A percentile compares a stretch with the other conserved stretches of the same genome.
Conservation (phyloP, 2,797 vertebrate genomes). For the Danionella dracula region DNA sequence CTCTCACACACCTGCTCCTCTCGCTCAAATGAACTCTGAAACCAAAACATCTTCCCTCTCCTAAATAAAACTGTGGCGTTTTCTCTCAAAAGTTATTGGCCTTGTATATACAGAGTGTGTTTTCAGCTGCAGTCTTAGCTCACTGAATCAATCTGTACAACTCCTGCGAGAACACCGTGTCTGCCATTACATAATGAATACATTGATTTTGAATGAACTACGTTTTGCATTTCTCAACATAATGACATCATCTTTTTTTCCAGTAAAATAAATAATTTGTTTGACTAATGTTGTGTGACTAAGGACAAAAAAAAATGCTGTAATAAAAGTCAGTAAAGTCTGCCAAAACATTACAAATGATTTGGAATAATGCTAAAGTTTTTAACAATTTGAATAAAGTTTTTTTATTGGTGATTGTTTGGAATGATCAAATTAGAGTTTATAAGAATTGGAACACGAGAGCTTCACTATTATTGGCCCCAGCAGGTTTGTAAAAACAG, state of each 20-base stretch:
- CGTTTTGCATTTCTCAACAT: neutral
- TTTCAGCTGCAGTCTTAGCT: conserved; percentile 35
- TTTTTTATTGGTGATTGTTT: neutral
- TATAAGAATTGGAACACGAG: neutral
- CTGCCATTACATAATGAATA: neutral
- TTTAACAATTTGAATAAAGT: neutral
- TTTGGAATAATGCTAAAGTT: too few relatives aligned
- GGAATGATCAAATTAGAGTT: too few relatives aligned
- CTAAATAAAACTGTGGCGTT: conserved; percentile 7
- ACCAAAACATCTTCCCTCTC: neutral
- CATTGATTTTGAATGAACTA: neutral
- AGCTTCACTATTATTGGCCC: conserved; percentile 24
- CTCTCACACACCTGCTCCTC: conserved; percentile 35
- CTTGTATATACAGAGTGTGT: conserved; percentile 20
- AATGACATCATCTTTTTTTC: too few relatives aligned
- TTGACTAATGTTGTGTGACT: too few relatives aligned
- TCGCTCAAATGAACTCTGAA: conserved; percentile 26
- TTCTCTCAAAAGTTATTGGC: neutral
- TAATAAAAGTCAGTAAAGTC: too few relatives aligned
- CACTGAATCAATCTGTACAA: conserved; percentile 15
- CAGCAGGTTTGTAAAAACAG: conserved; percentile 34
- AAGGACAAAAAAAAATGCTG: too few relatives aligned
- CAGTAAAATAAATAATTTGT: too few relatives aligned
- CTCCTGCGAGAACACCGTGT: conserved; percentile 1
- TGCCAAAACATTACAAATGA: too few relatives aligned